Conservation (phyloP, 2,888 invertebrate genomes). For the Drosophila heteroneura region DNA sequence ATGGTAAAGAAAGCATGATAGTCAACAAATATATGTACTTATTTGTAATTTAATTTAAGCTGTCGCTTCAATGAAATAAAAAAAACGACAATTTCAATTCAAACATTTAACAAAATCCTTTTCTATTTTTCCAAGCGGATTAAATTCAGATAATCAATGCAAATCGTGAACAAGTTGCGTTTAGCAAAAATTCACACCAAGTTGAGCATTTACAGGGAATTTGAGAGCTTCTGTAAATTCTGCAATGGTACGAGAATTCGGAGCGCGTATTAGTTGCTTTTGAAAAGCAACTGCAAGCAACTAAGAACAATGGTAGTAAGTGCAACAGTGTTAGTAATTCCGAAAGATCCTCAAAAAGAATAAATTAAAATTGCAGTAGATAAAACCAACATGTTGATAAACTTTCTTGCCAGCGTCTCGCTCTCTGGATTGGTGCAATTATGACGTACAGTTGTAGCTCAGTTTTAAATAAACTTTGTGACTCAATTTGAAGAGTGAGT, state of each 20-base stretch:
- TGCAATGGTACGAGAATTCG: not conserved
- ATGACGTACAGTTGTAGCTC: not conserved
- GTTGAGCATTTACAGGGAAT: not conserved
- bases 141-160: not conserved
- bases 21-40: not conserved
- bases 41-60: not conserved
- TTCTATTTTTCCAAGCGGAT: not conserved
- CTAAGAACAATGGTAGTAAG: not conserved
- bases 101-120: not conserved
- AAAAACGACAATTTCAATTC: not conserved
- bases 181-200: not conserved
- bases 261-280: too few species aligned
- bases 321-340: not conserved
- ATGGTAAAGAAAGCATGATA: not conserved
- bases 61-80: not conserved
- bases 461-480: conserved; percentile 30
- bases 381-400: not conserved
- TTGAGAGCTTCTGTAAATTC: not conserved
- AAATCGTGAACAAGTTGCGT: not conserved
- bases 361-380: not conserved
- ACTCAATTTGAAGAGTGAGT: not conserved
- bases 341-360: not conserved
- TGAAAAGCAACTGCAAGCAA: not conserved
- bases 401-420: not conserved
- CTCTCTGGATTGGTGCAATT: not conserved